These are phyloP conservation scores for Coleophora deauratella DNA, from an alignment of 2,888 invertebrate genomes.

Conservation along the genomic window DNA sequence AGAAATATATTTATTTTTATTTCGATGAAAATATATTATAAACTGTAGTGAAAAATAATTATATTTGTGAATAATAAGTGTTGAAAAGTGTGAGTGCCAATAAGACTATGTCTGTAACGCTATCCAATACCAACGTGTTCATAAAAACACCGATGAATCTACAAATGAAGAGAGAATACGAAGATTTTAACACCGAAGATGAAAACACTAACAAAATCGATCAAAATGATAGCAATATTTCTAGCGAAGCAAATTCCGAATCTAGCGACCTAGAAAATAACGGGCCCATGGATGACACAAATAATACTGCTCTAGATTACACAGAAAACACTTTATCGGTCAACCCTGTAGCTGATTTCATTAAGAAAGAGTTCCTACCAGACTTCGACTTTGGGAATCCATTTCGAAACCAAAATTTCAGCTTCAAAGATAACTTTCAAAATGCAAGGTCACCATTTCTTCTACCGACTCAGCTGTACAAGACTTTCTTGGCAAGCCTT, in stretches of 20 bases:
- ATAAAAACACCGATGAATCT: slow-evolving; percentile 57
- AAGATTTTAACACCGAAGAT: slow-evolving; percentile 45
- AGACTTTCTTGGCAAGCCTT: slow-evolving; percentile 81
- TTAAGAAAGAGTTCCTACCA: slow-evolving; percentile 67
- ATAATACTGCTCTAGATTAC: slow-evolving; percentile 49
- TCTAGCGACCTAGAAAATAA: slow-evolving; percentile 59
- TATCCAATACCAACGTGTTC: slow-evolving; percentile 53
- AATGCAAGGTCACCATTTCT: slow-evolving; percentile 70
- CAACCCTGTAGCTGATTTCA: slow-evolving; percentile 63
- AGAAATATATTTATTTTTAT: slow-evolving; percentile 65
- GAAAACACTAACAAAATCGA: slow-evolving; percentile 48
- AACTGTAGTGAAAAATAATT: slow-evolving; percentile 29
- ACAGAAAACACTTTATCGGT: slow-evolving; percentile 52
- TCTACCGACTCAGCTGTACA: slow-evolving; percentile 85
- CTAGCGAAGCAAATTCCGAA: slow-evolving; percentile 59
- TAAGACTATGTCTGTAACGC: slow-evolving; percentile 55
- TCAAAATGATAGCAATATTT: slow-evolving; percentile 50
- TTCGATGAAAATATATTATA: slow-evolving; percentile 38
- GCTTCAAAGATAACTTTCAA: slow-evolving; percentile 56
- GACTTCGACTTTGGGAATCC: slow-evolving; percentile 62
- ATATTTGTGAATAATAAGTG: slow-evolving; percentile 36
- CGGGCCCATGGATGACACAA: slow-evolving; percentile 41
- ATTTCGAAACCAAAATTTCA: slow-evolving; percentile 54
- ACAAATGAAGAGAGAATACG: slow-evolving; percentile 63
- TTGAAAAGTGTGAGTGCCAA: slow-evolving; percentile 37